These are phyloP conservation scores for Andrena hattorfiana DNA, from an alignment of 2,888 invertebrate genomes.

Conservation along the genomic window DNA sequence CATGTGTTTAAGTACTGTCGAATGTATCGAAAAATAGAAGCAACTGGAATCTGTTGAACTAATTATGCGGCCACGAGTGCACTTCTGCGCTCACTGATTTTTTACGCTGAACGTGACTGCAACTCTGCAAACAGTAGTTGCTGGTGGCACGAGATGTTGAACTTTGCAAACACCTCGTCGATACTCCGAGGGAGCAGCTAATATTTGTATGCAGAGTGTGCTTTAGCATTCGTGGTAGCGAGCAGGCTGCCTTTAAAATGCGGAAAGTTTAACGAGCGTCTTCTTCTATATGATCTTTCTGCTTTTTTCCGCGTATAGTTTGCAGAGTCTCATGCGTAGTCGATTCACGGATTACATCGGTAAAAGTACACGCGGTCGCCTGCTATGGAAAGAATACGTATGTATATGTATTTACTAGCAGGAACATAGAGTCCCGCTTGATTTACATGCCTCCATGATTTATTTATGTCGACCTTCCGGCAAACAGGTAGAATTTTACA, in stretches of 20 bases:
- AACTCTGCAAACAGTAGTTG: neutral
- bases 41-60: neutral
- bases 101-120: too few relatives aligned
- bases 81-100: neutral
- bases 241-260: neutral
- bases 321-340: conserved; percentile 36
- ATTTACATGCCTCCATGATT: conserved; percentile 77
- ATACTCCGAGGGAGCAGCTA: conserved; percentile 1
- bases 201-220: conserved; percentile 15
- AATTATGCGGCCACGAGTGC: neutral
- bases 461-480: conserved; percentile 72
- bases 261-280: conserved; percentile 28
- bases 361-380: conserved; percentile 30
- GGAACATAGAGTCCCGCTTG: conserved; percentile 37
- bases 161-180: neutral
- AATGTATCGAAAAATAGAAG: too few relatives aligned
- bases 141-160: neutral
- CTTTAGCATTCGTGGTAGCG: conserved; percentile 3
- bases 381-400: conserved; percentile 29
- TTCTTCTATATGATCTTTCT: conserved; percentile 18
- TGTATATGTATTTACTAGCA: conserved; percentile 13
- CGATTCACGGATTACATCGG: conserved; percentile 51
- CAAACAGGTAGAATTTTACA: conserved; percentile 77
- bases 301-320: neutral
- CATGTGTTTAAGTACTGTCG: too few relatives aligned